Percentiles rank a stretch among this genome's conserved stretches.
phyloP scores from a whole-genome alignment of 2,797 vertebrate genomes.

The Characodon lateralis region DNA sequence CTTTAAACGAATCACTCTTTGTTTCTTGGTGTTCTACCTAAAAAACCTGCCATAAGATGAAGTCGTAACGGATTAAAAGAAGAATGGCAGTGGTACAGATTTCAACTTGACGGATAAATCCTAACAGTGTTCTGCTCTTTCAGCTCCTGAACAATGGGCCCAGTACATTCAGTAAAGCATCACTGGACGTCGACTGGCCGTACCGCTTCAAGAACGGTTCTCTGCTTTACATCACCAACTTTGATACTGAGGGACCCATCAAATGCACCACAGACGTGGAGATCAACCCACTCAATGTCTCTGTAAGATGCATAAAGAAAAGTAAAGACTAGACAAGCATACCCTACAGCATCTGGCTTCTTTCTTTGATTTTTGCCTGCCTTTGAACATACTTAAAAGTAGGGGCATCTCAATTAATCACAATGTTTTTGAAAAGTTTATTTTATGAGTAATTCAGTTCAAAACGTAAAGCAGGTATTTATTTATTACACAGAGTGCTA shows the following conservation, averaged over 20 bases:
- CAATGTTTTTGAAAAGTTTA: background rate
- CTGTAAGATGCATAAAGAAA: constrained; percentile 74
- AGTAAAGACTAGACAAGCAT: background rate
- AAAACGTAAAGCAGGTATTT: background rate
- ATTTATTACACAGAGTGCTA: background rate
- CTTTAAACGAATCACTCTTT: background rate
- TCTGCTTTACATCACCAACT: constrained; percentile 87
- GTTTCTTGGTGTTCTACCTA: background rate
- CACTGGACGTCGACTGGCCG: constrained; percentile 89
- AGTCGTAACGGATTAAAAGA: no score
- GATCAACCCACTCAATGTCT: constrained; percentile 91
- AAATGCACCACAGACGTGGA: constrained; percentile 89
- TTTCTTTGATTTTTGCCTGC: background rate
- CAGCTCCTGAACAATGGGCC: constrained; percentile 93
- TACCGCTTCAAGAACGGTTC: constrained; percentile 87
- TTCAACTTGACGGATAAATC: background rate
- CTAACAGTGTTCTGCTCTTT: constrained; percentile 11
- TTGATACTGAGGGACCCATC: constrained; percentile 92
- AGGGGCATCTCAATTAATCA: background rate
- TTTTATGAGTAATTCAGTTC: background rate
- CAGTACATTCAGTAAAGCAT: constrained; percentile 92
- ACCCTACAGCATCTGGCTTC: background rate
- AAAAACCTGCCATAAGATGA: background rate
- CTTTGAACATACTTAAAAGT: background rate
- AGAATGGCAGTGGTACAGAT: background rate